Conservation (phyloP, 2,888 invertebrate genomes). For the Nudaria mundana region DNA sequence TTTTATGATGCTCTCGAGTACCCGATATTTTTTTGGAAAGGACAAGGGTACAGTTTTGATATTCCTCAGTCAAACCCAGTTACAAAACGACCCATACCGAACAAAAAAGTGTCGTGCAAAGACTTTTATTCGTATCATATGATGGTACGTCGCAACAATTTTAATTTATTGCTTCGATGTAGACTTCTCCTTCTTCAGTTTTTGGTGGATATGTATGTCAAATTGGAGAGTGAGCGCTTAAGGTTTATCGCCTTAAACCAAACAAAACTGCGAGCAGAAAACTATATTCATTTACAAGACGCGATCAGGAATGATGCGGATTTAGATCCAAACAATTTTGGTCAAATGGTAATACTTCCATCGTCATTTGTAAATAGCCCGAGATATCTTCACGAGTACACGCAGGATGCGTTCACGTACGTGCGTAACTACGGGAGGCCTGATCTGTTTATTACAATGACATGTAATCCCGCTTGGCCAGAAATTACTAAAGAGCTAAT, state of each 20-base stretch:
- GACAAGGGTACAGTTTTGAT: constrained; percentile 35
- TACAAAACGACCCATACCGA: constrained; percentile 1
- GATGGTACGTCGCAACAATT: too few species aligned
- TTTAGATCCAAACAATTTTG: constrained; percentile 8
- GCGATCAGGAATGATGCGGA: constrained; percentile 12
- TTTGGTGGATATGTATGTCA: constrained; percentile 19
- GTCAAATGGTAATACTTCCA: constrained; percentile 12
- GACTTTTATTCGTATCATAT: constrained; percentile 3
- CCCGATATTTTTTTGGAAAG: constrained; percentile 36
- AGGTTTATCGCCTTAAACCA: constrained; percentile 7
- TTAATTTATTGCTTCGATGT: too few species aligned
- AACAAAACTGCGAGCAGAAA: constrained; percentile 11
- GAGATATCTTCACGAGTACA: constrained; percentile 32
- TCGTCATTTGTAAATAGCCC: constrained; percentile 31
- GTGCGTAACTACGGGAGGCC: constrained; percentile 36
- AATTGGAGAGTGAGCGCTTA: constrained; percentile 8
- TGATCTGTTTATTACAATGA: constrained; percentile 30
- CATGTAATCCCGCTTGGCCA: constrained; percentile 24
- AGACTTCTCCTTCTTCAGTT: neutral
- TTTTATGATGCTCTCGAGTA: constrained; percentile 50
- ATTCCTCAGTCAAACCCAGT: constrained; percentile 27
- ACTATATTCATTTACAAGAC: constrained; percentile 14
- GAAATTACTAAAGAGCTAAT: constrained; percentile 26
- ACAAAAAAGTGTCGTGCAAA: constrained; percentile 25
- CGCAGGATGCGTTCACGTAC: constrained; percentile 32